phyloP scores from a whole-genome alignment of 2,797 vertebrate genomes.

The Sebastes trivittatus region DNA sequence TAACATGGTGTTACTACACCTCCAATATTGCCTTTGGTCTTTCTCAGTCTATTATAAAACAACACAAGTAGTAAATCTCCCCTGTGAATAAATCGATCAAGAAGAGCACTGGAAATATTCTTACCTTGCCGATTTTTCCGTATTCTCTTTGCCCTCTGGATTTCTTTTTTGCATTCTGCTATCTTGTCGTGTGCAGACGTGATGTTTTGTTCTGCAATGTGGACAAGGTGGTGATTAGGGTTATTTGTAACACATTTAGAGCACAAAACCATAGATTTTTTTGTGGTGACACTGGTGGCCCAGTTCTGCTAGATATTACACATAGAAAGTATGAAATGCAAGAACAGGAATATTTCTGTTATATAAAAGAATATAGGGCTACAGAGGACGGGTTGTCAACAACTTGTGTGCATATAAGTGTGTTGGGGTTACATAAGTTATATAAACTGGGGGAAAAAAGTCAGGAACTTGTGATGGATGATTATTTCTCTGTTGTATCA shows the following conservation, averaged over 20 bases:
- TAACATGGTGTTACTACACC: not conserved
- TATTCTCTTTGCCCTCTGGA: constrained; percentile 96
- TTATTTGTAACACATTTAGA: not conserved
- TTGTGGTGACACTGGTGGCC: not conserved
- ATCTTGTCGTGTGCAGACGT: constrained; percentile 97
- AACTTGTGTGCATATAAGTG: not conserved
- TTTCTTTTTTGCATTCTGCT: constrained; percentile 97
- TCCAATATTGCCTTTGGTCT: not conserved
- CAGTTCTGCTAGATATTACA: not conserved
- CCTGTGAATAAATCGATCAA: not conserved
- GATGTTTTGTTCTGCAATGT: constrained; percentile 89
- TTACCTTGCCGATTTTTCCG: constrained; percentile 98
- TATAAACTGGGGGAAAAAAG: not conserved
- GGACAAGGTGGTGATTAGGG: not conserved
- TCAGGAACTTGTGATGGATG: accelerated
- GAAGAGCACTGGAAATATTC: not conserved
- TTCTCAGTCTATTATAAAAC: too few species aligned
- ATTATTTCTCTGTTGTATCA: too few species aligned
- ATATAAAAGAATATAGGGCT: not conserved
- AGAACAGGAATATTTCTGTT: not conserved
- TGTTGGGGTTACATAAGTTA: too few species aligned
- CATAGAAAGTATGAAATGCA: not conserved
- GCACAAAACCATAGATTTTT: not conserved
- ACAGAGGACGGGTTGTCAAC: not conserved
- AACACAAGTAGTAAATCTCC: not conserved